phyloP scores from a whole-genome alignment of 2,797 vertebrate species.

The Lepilemur ruficaudatus region DNA sequence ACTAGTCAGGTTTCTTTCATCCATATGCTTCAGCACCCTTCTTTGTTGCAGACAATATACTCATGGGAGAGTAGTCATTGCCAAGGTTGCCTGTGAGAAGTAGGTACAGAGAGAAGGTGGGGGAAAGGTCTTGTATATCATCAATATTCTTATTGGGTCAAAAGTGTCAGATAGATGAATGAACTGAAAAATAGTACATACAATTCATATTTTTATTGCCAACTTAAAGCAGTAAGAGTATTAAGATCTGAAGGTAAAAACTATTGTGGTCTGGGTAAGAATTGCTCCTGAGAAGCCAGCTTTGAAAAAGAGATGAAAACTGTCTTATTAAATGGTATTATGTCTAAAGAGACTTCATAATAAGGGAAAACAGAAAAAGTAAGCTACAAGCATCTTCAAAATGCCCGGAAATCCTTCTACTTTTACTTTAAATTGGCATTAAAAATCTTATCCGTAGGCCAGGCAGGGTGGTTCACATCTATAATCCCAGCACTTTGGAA shows the following conservation, averaged over 20 bases:
- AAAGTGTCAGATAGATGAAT: neutral
- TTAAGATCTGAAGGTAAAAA: neutral
- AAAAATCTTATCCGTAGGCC: neutral
- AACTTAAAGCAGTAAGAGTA: neutral
- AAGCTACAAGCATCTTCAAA: neutral
- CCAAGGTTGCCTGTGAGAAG: neutral
- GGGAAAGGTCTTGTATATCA: neutral
- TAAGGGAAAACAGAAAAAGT: neutral
- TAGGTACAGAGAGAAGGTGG: neutral
- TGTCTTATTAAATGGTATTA: neutral
- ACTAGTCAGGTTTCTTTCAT: neutral
- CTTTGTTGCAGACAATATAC: neutral
- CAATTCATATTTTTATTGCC: neutral
- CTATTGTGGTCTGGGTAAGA: neutral
- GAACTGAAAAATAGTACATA: neutral
- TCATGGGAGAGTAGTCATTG: neutral
- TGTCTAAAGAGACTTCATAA: neutral
- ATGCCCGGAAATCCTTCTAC: neutral
- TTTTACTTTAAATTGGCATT: neutral
- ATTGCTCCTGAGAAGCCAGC: neutral
- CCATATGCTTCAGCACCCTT: neutral
- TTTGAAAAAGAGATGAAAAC: conserved; percentile 11
- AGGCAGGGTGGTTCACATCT: neutral
- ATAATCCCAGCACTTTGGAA: neutral
- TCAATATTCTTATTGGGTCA: neutral